Conservation (phyloP, 2,113 vertebrate genomes). For the Onychorhynchus coronatus region DNA sequence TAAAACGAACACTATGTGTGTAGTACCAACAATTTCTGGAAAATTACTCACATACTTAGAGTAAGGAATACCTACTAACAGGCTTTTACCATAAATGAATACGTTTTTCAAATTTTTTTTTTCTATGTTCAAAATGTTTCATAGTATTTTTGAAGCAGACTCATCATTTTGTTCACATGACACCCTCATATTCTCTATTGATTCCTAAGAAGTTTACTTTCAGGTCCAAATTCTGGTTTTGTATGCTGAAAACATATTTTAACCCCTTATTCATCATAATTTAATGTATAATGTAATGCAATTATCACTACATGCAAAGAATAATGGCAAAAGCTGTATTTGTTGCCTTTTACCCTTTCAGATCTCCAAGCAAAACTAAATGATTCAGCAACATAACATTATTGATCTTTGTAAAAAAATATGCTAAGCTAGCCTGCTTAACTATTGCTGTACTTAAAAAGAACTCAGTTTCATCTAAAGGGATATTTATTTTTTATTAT, state of each 20-base stretch:
- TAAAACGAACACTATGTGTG: not conserved
- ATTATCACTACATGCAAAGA: not conserved
- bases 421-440: not conserved
- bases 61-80: not conserved
- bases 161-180: not conserved
- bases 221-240: not conserved
- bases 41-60: not conserved
- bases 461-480: not conserved
- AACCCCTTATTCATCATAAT: not conserved
- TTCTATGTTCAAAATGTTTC: not conserved
- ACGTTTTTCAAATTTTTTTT: not conserved
- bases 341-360: not conserved
- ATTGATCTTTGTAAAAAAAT: not conserved
- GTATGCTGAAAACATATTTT: not conserved
- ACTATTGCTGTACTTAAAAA: not conserved
- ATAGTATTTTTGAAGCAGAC: not conserved
- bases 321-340: not conserved
- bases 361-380: not conserved
- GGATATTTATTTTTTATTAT: not conserved
- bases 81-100: not conserved
- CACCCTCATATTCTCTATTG: not conserved
- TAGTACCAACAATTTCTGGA: not conserved
- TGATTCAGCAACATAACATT: not conserved
- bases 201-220: not conserved
- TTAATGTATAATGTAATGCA: not conserved